phyloP scores from a whole-genome alignment of 2,888 invertebrate species.

The Lithodes maja region DNA sequence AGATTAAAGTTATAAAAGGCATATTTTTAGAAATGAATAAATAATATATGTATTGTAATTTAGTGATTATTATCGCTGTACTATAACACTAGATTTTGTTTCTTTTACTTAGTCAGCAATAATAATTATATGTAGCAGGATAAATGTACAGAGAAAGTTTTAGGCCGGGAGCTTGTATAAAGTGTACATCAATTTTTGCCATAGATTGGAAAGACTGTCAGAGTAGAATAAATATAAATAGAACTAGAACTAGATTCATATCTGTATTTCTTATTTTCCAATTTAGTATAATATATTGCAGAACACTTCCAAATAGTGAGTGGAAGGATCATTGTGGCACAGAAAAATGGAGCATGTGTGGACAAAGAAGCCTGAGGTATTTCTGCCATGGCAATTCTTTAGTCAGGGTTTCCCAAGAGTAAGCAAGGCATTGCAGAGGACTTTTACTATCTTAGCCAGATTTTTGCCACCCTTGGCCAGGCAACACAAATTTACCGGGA shows the following conservation, averaged over 20 bases:
- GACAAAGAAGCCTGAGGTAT: no score
- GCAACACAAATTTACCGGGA: no score
- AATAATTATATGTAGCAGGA: background rate
- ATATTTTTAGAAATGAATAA: background rate
- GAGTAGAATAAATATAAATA: background rate
- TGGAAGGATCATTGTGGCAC: no score
- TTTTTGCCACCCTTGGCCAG: no score
- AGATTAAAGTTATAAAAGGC: background rate
- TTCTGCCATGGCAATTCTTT: no score
- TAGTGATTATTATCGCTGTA: background rate
- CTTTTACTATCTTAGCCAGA: no score
- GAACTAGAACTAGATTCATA: background rate
- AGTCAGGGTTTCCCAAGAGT: no score
- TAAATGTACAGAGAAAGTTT: background rate
- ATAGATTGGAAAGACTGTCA: slow-evolving; percentile 1
- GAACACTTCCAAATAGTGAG: no score
- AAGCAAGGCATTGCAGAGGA: no score
- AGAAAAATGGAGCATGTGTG: no score
- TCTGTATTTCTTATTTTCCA: no score
- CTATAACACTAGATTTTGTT: background rate
- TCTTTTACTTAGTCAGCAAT: background rate
- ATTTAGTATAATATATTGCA: no score
- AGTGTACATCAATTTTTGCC: background rate
- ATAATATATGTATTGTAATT: background rate
- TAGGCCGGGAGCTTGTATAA: background rate